Percentiles rank a stretch among this genome's conserved stretches.
Conservation (phyloP, 1,140 invertebrate species). For the Macrocentrus cingulum region DNA sequence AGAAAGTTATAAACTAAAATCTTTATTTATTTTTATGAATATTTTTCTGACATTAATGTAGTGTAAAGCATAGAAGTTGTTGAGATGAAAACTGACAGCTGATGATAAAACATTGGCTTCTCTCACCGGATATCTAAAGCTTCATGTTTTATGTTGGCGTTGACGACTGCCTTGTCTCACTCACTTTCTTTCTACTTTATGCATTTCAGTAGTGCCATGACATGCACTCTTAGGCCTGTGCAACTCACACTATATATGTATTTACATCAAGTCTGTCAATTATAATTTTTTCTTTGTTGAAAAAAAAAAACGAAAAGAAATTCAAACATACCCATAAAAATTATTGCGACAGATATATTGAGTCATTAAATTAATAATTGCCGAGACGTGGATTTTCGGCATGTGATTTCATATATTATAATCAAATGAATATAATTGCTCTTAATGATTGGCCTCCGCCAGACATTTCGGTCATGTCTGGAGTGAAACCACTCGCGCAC, state of each 20-base stretch:
- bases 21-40: background rate
- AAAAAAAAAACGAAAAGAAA: too few species aligned
- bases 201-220: conserved; percentile 3
- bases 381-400: too few species aligned
- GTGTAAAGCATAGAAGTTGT: too few species aligned
- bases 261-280: too few species aligned
- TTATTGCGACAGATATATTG: too few species aligned
- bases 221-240: background rate
- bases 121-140: background rate
- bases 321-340: too few species aligned
- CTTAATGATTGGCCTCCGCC: conserved; percentile 17
- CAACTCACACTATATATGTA: background rate
- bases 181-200: conserved; percentile 6
- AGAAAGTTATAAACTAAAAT: too few species aligned
- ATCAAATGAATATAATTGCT: conserved; percentile 8
- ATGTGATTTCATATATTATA: too few species aligned
- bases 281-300: too few species aligned
- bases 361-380: too few species aligned
- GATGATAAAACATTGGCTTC: background rate
- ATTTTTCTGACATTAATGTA: background rate
- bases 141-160: background rate
- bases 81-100: background rate
- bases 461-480: background rate
- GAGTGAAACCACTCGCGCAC: too few species aligned
- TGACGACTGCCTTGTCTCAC: background rate